These are phyloP conservation scores for Panurus biarmicus DNA, from an alignment of 2,113 vertebrate species.

Conservation along the genomic window DNA sequence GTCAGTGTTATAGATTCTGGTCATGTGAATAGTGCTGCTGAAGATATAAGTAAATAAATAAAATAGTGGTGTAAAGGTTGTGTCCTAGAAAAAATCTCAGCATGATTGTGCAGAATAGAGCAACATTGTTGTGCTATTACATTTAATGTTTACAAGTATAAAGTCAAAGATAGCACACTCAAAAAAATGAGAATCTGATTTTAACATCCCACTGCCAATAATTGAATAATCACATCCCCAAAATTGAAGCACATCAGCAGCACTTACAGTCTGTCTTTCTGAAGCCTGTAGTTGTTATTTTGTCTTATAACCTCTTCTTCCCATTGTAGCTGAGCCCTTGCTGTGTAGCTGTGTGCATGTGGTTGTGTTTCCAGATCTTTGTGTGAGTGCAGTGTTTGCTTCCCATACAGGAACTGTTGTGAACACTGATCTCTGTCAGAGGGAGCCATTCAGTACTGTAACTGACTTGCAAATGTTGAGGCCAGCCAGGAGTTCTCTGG, in stretches of 20 bases:
- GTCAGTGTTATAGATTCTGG: not conserved
- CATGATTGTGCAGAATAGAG: not conserved
- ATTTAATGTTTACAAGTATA: not conserved
- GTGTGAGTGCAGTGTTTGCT: not conserved
- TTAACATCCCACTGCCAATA: not conserved
- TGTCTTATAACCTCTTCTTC: not conserved
- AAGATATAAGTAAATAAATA: not conserved
- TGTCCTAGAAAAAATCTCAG: not conserved
- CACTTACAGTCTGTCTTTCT: not conserved
- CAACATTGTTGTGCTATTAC: not conserved
- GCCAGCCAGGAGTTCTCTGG: not conserved
- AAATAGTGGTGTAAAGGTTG: not conserved
- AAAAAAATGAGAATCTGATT: not conserved
- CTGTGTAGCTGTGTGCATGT: accelerated
- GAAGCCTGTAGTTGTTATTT: not conserved
- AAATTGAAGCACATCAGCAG: not conserved
- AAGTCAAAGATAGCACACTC: not conserved
- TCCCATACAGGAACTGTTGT: not conserved
- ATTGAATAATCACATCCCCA: not conserved
- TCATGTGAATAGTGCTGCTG: not conserved
- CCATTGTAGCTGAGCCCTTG: not conserved
- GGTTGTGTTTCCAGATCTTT: not conserved
- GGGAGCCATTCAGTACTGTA: not conserved
- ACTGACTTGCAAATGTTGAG: not conserved
- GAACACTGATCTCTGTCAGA: not conserved